A percentile compares a stretch with the other conserved stretches of the same genome.
These are phyloP conservation scores for Phyllotreta striolata DNA, from an alignment of 2,888 invertebrate species.

Conservation along the genomic window DNA sequence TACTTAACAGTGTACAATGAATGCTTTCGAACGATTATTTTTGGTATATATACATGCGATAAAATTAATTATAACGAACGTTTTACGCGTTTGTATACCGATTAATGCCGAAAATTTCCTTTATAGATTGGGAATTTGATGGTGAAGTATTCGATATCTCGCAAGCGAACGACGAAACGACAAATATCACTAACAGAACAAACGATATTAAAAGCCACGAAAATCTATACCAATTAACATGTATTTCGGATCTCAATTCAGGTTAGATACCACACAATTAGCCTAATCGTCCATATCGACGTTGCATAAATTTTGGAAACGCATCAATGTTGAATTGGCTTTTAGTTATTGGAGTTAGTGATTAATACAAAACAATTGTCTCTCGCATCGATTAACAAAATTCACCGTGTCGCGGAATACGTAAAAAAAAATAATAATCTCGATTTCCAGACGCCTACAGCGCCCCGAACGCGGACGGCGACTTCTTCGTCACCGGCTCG, in stretches of 20 bases:
- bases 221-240: slow-evolving; percentile 52
- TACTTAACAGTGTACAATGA: too few relatives aligned
- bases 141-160: slow-evolving; percentile 51
- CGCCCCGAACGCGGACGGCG: slow-evolving; percentile 60
- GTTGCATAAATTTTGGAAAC: background rate
- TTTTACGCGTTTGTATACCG: background rate
- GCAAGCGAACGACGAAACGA: slow-evolving; percentile 44
- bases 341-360: too few relatives aligned
- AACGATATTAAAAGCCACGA: slow-evolving; percentile 43
- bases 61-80: background rate
- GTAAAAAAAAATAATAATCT: slow-evolving; percentile 8
- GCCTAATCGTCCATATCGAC: background rate
- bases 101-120: slow-evolving; percentile 7
- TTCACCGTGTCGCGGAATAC: background rate
- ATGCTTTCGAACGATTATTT: background rate
- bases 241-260: slow-evolving; percentile 48
- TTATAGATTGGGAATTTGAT: slow-evolving; percentile 61
- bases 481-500: slow-evolving; percentile 78
- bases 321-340: too few relatives aligned
- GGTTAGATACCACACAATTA: slow-evolving; percentile 43
- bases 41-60: background rate
- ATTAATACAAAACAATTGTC: background rate
- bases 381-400: background rate
- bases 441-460: slow-evolving; percentile 29
- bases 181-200: slow-evolving; percentile 43